Base-by-base conservation (phyloP, 2,888 invertebrate genomes). In the Leucophora obtusa region DNA sequence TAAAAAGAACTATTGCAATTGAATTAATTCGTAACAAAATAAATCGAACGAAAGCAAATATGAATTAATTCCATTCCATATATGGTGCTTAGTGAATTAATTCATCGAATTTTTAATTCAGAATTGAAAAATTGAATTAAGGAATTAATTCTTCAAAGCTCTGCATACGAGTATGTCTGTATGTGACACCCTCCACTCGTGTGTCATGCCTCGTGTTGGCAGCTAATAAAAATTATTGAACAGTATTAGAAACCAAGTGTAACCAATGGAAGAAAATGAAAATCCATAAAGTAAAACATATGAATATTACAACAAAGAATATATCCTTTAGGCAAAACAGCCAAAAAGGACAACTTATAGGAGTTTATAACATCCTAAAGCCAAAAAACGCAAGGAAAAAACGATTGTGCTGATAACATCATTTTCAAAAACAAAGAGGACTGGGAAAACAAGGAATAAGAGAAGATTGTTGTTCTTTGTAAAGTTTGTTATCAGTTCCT, bases 211-310 rank as follows among this genome's bases (percentile, higher is more conserved):
- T 77, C 38, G 70, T 81, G 81, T 81, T 81, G 70, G 70, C 81
- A 81, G 81, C 81, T 81, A 81, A 81, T 81, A 81, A 81, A 81
- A 81, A 77, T 81, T 69, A 81, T 81, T 81, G 81, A 77, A 70
- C 60, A 56, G 50, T 33, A 72, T 72, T 66, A 56, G 71, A 66
- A 72, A 66, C 18, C 47, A 59, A 73, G 70, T 81, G 81, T 69
- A 77, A 66, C 81, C 73, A 81, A 81, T 77, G 58, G 69, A 60
- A 59, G 60, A 14, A 9, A 59, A 24, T 35, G 58, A 47, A 76
- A 63, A 47, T 53, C 24, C 11, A 28, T 28, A 38, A 47, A 35
- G n/a, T 18, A 63, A 43, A 65, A 53, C 70, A 59, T 70, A 58
- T 47, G 56, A 58, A 56, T 76, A 65, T 70, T 38, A 43, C n/a